Evolutionary conservation across 2,797 vertebrate species (phyloP), one percentile per base, ranked within the genome.

Genomic region (Nannoperca obscura): DNA sequence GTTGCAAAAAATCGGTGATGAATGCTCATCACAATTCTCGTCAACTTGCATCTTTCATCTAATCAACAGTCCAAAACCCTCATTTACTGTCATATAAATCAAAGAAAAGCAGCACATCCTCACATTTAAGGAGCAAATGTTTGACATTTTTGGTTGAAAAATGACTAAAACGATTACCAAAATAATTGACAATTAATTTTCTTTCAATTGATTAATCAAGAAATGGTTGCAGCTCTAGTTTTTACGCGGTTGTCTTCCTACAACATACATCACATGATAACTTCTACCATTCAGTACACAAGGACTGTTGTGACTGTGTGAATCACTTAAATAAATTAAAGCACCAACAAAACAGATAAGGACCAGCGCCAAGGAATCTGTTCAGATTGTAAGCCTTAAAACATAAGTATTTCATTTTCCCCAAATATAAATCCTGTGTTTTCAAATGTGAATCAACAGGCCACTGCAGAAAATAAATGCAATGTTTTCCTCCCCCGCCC

Each of bases 391-490:
- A 81, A 74, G 7, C 54, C 54, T 36, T 38, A 24, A 73, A 82
- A 78, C 69, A 71, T 13, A 59, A 73, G 42, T 61, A 81, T 68
- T 78, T 76, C 3, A 81, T 83, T 64, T 81, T 1, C 34, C 1
- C 10, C 24, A 46, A 71, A 74, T 79, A 36, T 61, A 71, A 86
- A 85, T 80, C 80, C 75, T 42, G 58, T 54, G 34, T 85, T 88
- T 86, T 71, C 52, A 65, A 62, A 76, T 70, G 36, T 30, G 54
- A 83, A 40, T 64, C 59, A 76, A 50, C 63, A 66, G 15, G 60
- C 60, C 36, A 69, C 80, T 75, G 62, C 71, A 61, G 74, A 78
- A 76, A 71, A 75, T 78, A 52, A 89, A 87, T 74, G 65, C 47
- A 58, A 12, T 79, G 61, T 73, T 73, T 76, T 78, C 14, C 0